Base-by-base conservation (phyloP, 2,888 invertebrate genomes). In the Sympetrum striolatum region DNA sequence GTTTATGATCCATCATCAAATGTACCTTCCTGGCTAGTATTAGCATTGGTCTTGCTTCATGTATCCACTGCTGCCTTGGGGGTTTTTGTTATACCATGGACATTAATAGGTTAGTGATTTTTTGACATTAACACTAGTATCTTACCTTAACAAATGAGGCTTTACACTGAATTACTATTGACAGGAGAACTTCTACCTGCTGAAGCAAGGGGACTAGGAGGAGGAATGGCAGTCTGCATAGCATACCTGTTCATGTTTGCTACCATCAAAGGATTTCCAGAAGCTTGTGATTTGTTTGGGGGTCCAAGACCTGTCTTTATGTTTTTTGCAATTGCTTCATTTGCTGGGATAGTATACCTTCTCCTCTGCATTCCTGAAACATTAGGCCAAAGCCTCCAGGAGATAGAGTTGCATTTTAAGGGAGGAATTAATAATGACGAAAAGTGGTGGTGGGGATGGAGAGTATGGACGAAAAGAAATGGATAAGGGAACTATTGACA, bases 1-100 rank as follows among this genome's bases (percentile, higher is more conserved):
- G 37, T 4, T 10, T 35, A 94, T 86, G 94, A 12, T 64, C 10
- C 60, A 37, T 22, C 86, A n/a, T 86, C 86, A 95, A 22, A 92
- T 94, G 5, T 94, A 94, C 86, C 93, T 95, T 14, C 92, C 95
- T 31, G 93, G 94, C 10, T 95, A 95, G 92, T 95, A 95, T 10
- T 48, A 79, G 18, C 44, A 10, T 48, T 80, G 4, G 39, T 58
- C 44, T 80, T 73, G 35, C 22, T 91, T 39, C 80, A 80, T 86
- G 91, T 60, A 91, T 94, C 94, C 91, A 94, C 94, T 91, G 94
- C 95, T 92, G 94, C 95, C 0, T 92, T 95, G 14, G 95, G 95
- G 0, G 94, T 95, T 92, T 92, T 95, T 90, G 94, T 95, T 12
- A 95, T 96, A 90, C 96, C 96, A 0, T 96, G 96, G 96, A 95